Evolutionary conservation across 1,140 invertebrate species (phyloP), one percentile per base, ranked within the genome.

Genomic region (Heliothis subflexa): DNA sequence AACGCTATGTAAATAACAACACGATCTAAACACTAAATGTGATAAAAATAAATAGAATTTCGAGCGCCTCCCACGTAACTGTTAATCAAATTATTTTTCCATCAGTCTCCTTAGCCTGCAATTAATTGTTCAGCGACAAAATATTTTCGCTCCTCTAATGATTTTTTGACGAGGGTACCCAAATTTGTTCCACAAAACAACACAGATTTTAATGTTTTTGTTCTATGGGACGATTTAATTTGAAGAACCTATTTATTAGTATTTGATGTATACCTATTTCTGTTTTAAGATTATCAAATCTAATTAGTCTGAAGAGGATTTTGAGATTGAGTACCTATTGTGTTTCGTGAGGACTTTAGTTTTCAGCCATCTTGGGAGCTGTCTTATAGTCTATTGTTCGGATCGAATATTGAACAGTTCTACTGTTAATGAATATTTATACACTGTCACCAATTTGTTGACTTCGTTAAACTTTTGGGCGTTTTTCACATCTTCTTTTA

Each of bases 71-170:
- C 33, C 47, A 52, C 47, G 47, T 28, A 21, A 18, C 54, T 59
- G 54, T 74, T 61, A 74, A 74, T 74, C 45, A 47, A 77, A 68
- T 68, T 77, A 68, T 77, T 74, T 74, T 74, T 68, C 75, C 61
- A 64, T 77, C 75, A 77, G n/a, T 57, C 62, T 77, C 72, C 25
- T 61, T 66, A 74, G 71, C 71, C 57, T 16, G 28, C 75, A 77
- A 77, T 77, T 77, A 77, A 76, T 68, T 77, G 25, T 77, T 47
- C 33, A 11, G 52, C 62, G 62, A 77, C 62, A 77, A 75, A 68
- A 55, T 77, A 68, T 77, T 77, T 64, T 68, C 62, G 74, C 49
- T 68, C 4, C 62, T 33, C 50, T 77, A 77, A 77, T 57, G 75
- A 68, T 77, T 68, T 77, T 77, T 77, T 68, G 62, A 77, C 62